Conservation (phyloP, 2,888 invertebrate genomes). For the Epirrita christyi region DNA sequence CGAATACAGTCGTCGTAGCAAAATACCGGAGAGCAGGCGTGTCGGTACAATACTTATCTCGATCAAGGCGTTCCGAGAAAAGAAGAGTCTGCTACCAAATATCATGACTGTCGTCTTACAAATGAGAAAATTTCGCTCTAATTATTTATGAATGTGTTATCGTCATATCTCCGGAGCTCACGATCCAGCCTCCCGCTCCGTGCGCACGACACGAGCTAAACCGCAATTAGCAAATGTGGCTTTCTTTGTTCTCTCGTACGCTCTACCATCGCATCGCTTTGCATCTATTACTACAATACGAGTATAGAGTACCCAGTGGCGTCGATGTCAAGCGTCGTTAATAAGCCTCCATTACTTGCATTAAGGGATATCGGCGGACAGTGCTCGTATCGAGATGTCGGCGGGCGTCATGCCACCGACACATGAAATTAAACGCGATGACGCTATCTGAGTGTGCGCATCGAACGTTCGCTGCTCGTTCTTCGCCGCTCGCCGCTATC, state of each 20-base stretch:
- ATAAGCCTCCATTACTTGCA: conserved; percentile 84
- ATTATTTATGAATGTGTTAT: conserved; percentile 86
- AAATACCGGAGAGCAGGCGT: conserved; percentile 74
- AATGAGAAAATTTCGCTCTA: conserved; percentile 85
- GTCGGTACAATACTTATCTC: conserved; percentile 76
- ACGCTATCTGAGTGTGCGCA: conserved; percentile 78
- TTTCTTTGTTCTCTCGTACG: conserved; percentile 84
- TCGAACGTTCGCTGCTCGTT: conserved; percentile 52
- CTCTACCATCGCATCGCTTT: conserved; percentile 67
- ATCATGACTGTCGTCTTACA: conserved; percentile 84
- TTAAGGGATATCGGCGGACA: conserved; percentile 80
- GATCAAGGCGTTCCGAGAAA: conserved; percentile 78
- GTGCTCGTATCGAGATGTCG: conserved; percentile 79
- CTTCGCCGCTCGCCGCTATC: conserved; percentile 47
- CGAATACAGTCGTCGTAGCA: conserved; percentile 57
- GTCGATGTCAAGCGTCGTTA: conserved; percentile 71
- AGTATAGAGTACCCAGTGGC: conserved; percentile 44
- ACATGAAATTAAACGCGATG: conserved; percentile 82
- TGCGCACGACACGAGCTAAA: conserved; percentile 83
- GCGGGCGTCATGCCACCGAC: conserved; percentile 78
- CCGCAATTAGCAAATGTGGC: conserved; percentile 84
- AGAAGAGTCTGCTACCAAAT: conserved; percentile 79
- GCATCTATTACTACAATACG: conserved; percentile 73
- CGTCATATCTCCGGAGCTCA: conserved; percentile 82
- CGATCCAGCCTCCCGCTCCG: conserved; percentile 81